These are phyloP conservation scores for Tenebrosternarchus preto DNA, from an alignment of 2,113 vertebrate species.

Conservation along the genomic window DNA sequence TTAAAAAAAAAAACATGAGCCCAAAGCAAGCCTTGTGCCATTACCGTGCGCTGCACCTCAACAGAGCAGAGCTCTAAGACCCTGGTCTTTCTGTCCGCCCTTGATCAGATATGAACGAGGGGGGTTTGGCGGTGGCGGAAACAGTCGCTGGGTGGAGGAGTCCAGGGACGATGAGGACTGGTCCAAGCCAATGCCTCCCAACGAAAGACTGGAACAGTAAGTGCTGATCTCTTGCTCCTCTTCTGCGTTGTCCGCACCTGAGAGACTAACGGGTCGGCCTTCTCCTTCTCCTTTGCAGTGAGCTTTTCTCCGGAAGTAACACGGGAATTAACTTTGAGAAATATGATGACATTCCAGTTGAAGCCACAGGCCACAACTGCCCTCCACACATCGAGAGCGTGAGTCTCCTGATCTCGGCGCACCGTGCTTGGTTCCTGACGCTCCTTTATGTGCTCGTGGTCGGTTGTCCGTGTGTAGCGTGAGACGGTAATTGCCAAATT, in stretches of 20 bases:
- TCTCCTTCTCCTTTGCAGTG: conserved; percentile 69
- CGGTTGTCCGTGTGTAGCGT: background rate
- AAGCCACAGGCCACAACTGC: conserved; percentile 92
- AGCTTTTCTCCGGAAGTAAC: conserved; percentile 92
- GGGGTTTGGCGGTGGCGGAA: conserved; percentile 84
- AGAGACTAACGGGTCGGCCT: background rate
- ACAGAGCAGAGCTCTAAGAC: too few species aligned
- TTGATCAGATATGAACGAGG: conserved; percentile 75
- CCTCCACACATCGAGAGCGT: conserved; percentile 96
- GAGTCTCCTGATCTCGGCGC: conserved; percentile 61
- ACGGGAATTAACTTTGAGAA: conserved; percentile 99
- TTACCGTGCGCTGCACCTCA: background rate
- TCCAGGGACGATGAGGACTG: conserved; percentile 91
- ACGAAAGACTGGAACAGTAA: conserved; percentile 93
- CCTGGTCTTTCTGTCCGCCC: background rate
- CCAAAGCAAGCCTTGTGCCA: too few species aligned
- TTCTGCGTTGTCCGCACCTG: background rate
- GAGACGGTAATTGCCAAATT: background rate
- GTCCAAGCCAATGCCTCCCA: conserved; percentile 91
- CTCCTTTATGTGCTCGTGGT: background rate
- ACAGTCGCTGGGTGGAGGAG: conserved; percentile 91
- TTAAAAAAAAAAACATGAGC: background rate
- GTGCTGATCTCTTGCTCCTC: conserved; percentile 51
- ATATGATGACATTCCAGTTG: conserved; percentile 98
- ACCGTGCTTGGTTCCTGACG: background rate